Evolutionary conservation across 2,797 vertebrate species (phyloP), one percentile per base, ranked within the genome.

Genomic region (Pangasius sanitwongsei): DNA sequence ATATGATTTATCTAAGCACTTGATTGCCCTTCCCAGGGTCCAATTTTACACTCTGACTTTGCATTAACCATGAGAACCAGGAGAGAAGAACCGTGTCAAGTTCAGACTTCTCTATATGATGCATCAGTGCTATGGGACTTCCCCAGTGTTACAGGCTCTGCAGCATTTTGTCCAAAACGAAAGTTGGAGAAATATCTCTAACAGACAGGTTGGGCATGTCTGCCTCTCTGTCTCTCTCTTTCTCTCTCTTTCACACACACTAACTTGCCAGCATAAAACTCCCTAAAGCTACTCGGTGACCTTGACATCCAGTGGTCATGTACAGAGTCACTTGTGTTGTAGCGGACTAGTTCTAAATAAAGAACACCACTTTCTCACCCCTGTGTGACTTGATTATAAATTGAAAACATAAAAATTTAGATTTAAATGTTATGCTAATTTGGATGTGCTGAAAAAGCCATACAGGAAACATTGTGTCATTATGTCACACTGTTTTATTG

Each of bases 121-220:
- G 50, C 67, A 37, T 41, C 28, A 23, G 61, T 67, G 82, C 61
- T 83, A 7, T 41, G 18, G 82, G 44, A 12, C 55, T 41, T 82
- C 34, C 12, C 23, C 12, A 18, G 37, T 63, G 23, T 83, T 44
- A n/a, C 37, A 63, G 13, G 37, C 23, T 28, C 2, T 15, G 23
- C 23, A 44, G 23, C 37, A 61, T 83, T 83, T 28, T 84, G 63
- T 67, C 9, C 83, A 69, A 48, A 31, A 61, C 2, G 1, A 84
- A 67, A 50, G 41, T 48, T 48, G 16, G 61, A 31, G 11, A 44
- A n/a, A 85, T 69, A 48, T 65, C 83, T 59, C 87, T 92, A 90
- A 92, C 91, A 91, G 89, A 92, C 91, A 92, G 89, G 92, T 95
- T 96, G 94, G 91, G 89, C 93, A 95, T 95, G 89, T 93, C 90